Evolutionary conservation across 2,113 vertebrate species (phyloP).

Genomic region (Ia io): DNA sequence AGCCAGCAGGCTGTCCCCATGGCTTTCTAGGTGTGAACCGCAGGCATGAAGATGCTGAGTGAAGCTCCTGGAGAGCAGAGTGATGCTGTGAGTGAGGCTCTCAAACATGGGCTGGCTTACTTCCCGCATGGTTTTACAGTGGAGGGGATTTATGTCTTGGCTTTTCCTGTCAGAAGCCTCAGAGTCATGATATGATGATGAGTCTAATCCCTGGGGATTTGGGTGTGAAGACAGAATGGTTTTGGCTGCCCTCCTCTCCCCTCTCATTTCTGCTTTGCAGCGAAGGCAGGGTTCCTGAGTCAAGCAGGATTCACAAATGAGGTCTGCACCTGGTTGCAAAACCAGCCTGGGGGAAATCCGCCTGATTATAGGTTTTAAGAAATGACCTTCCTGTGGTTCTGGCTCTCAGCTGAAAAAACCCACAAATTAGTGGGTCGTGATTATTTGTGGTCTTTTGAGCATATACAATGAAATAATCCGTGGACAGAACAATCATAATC

Average conservation of each 20-base stretch:
- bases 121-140: slow-evolving; percentile 50
- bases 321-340: slow-evolving; percentile 39
- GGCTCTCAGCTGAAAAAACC: background rate
- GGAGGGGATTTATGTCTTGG: slow-evolving; percentile 41
- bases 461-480: background rate
- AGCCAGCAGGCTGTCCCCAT: background rate
- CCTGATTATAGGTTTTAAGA: slow-evolving; percentile 42
- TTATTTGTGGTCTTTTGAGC: slow-evolving; percentile 36
- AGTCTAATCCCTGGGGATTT: slow-evolving; percentile 58
- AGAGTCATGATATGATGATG: slow-evolving; percentile 17
- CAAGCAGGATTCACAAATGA: background rate
- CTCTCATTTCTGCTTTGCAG: background rate
- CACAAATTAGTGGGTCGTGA: slow-evolving; percentile 12
- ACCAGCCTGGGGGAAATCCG: background rate
- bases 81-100: slow-evolving; percentile 36
- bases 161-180: slow-evolving; percentile 52
- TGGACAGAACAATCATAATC: background rate
- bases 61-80: slow-evolving; percentile 22
- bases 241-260: background rate
- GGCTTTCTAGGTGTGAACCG: background rate
- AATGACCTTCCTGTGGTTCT: slow-evolving; percentile 47
- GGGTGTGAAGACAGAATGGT: slow-evolving; percentile 53
- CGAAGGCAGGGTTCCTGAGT: background rate
- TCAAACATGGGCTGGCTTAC: slow-evolving; percentile 27
- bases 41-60: background rate